Evolutionary conservation across 2,113 vertebrate species (phyloP), one percentile per base, ranked within the genome.

Genomic region (Seriola rivoliana): DNA sequence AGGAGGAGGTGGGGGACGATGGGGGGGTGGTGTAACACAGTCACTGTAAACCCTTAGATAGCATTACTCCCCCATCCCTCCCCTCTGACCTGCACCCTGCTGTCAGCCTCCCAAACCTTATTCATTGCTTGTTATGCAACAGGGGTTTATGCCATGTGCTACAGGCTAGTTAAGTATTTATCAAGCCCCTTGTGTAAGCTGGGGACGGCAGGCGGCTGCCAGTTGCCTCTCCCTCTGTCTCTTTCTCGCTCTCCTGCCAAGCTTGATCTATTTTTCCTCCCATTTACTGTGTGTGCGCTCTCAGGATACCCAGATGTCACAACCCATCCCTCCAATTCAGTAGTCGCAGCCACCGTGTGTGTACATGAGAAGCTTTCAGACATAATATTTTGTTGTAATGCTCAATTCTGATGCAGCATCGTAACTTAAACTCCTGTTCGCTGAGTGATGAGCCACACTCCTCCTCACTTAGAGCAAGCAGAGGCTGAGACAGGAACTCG

Each of bases 141-240:
- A 85, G 19, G 72, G 65, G 25, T 87, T 84, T 79, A 75, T 75
- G 58, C 78, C 71, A 82, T 84, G 74, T 89, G 88, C 80, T 75
- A 64, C 73, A 63, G 52, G 65, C 75, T 91, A 59, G 86, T 93
- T 91, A 86, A 87, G 86, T 88, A 92, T 91, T 92, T 89, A 91
- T 93, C 83, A 90, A 75, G 82, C 80, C 69, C 81, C 75, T 88
- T 84, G 79, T 84, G 72, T 81, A 81, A 79, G 75, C 68, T 71
- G 16, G 36, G 52, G 66, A 67, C 29, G 66, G 80, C 67, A 64
- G 44, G 55, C 73, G 9, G 66, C 84, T 91, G 73, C 85, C 70
- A 59, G 70, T 84, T 75, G 34, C 58, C 73, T 81, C 66, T 66
- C 57, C 38, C 57, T 71, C 72, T 48, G 42, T 32, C 63, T 36